phyloP scores from a whole-genome alignment of 1,140 invertebrate species.

The Apis dorsata region DNA sequence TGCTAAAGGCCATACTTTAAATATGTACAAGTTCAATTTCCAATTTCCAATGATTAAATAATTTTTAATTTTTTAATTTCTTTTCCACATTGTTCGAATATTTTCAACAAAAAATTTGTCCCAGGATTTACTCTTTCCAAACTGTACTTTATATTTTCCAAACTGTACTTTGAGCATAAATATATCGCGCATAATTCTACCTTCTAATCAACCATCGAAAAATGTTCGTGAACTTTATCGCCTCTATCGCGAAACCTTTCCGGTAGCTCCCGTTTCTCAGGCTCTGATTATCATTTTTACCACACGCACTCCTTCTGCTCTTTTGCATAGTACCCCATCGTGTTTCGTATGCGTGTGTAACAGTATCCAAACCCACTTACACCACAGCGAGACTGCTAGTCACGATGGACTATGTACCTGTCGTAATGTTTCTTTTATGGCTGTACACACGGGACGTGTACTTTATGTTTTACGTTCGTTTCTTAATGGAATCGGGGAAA shows the following conservation, averaged over 20 bases:
- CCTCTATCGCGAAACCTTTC: constrained; percentile 40
- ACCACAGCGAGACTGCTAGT: constrained; percentile 28
- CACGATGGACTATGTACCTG: constrained; percentile 11
- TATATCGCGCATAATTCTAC: neutral
- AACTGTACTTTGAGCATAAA: neutral
- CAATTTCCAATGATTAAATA: too few relatives aligned
- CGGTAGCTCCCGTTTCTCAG: constrained; percentile 53
- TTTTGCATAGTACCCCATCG: neutral
- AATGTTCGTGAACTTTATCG: constrained; percentile 47
- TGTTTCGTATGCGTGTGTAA: constrained; percentile 34
- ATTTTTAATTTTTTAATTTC: too few relatives aligned
- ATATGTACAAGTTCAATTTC: too few relatives aligned
- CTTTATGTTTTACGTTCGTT: constrained; percentile 2
- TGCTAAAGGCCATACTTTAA: too few relatives aligned
- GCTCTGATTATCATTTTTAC: constrained; percentile 58
- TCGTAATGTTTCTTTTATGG: constrained; percentile 31
- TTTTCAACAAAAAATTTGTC: too few relatives aligned
- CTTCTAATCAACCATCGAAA: neutral
- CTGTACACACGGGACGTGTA: neutral
- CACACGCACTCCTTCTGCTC: constrained; percentile 7
- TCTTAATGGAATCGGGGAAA: neutral
- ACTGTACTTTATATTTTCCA: neutral
- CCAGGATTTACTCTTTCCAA: too few relatives aligned
- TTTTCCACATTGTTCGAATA: too few relatives aligned
- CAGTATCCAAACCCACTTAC: constrained; percentile 54